Conservation (phyloP, 2,888 invertebrate genomes). For the Blomia tropicalis region DNA sequence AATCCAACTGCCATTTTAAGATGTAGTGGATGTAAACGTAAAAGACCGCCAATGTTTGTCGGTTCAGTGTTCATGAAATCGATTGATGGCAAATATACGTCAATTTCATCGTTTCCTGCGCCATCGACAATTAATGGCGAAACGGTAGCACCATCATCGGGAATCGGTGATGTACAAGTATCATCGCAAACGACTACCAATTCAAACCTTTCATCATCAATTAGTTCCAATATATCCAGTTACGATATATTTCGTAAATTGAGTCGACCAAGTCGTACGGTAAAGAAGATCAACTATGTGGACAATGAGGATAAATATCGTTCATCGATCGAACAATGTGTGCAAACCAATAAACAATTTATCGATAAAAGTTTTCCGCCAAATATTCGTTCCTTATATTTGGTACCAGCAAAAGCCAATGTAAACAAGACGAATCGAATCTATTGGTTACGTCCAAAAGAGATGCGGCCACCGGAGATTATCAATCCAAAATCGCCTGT, state of each 20-base stretch:
- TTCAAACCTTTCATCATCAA: not conserved
- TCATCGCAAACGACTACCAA: not conserved
- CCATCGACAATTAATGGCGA: too few species aligned
- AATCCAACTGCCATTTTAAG: not conserved
- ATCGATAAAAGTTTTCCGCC: conserved; percentile 90
- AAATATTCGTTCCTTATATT: conserved; percentile 54
- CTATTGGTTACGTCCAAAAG: conserved; percentile 72
- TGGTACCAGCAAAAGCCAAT: conserved; percentile 39
- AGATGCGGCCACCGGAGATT: conserved; percentile 48
- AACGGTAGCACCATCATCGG: not conserved
- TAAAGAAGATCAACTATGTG: conserved; percentile 2
- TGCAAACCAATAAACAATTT: conserved; percentile 54
- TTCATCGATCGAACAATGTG: conserved; percentile 40
- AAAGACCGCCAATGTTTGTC: not conserved
- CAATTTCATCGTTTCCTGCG: not conserved
- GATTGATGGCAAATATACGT: not conserved
- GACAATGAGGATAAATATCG: not conserved
- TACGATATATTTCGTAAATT: conserved; percentile 5
- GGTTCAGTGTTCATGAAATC: not conserved
- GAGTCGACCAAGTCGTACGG: not conserved
- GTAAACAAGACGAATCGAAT: conserved; percentile 42
- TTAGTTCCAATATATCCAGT: not conserved
- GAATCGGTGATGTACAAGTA: too few species aligned
- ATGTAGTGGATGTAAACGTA: conserved; percentile 8
- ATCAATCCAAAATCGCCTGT: conserved; percentile 36